Evolutionary conservation across 2,888 invertebrate genomes (phyloP).

Genomic region (Euproctis similis): DNA sequence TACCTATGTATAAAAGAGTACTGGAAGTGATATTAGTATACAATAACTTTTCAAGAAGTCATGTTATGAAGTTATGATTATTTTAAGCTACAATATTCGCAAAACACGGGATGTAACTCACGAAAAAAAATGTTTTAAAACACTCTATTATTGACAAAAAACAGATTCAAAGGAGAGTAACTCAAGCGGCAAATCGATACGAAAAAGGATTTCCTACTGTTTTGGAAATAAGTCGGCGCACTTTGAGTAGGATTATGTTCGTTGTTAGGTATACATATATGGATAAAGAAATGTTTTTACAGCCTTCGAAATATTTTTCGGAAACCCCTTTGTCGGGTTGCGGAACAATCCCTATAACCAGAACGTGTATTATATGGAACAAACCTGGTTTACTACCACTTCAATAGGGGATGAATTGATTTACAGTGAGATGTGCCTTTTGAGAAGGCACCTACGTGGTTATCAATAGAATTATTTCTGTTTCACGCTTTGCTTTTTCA

Average conservation of each 20-base stretch:
- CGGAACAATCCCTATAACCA: constrained; percentile 44
- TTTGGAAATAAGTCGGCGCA: constrained; percentile 66
- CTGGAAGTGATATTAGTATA: no score
- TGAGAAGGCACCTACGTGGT: constrained; percentile 56
- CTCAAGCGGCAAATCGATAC: constrained; percentile 69
- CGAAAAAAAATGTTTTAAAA: constrained; percentile 56
- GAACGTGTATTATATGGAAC: constrained; percentile 37
- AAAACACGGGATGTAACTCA: constrained; percentile 27
- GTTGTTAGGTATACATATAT: no score
- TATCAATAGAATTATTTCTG: constrained; percentile 59
- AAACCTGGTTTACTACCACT: constrained; percentile 54
- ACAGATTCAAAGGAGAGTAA: constrained; percentile 45
- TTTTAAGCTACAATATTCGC: no score
- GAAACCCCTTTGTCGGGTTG: constrained; percentile 66
- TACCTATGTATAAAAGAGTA: no score
- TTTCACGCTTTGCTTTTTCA: constrained; percentile 55
- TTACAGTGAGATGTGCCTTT: constrained; percentile 45
- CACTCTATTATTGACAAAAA: constrained; percentile 41
- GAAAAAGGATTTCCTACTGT: constrained; percentile 71
- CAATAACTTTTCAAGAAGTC: no score
- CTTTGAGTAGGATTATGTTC: constrained; percentile 66
- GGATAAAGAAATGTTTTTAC: constrained; percentile 67
- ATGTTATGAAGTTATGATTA: no score
- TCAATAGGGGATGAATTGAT: constrained; percentile 25
- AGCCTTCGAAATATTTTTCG: constrained; percentile 44